Percentiles rank a stretch among this genome's conserved stretches.
Evolutionary conservation across 1,140 invertebrate species (phyloP).

Genomic region (Lordiphosa clarofinis): DNA sequence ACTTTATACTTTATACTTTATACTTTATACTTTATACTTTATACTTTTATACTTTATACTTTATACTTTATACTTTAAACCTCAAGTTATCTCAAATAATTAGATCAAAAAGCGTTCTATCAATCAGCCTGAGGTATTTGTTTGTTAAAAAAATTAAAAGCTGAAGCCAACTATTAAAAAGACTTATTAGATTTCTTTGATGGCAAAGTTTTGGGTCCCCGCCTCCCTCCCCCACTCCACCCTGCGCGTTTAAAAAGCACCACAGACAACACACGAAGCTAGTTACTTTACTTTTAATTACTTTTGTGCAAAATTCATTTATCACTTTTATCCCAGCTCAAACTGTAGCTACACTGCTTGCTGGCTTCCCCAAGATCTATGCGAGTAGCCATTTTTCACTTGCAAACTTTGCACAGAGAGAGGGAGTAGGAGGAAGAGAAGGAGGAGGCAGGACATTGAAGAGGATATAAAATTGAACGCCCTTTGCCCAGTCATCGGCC

Average conservation of each 20-base stretch:
- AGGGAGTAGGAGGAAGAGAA: too few species aligned
- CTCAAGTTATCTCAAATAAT: too few species aligned
- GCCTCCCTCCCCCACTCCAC: too few species aligned
- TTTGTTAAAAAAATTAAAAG: conserved; percentile 40
- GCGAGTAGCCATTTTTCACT: conserved; percentile 71
- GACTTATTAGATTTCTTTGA: conserved; percentile 75
- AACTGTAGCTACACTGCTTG: conserved; percentile 24
- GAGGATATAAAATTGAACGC: conserved; percentile 71
- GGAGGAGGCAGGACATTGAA: conserved; percentile 14
- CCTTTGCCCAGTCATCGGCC: conserved; percentile 71
- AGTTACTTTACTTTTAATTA: conserved; percentile 78
- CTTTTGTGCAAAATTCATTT: conserved; percentile 78
- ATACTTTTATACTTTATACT: too few species aligned
- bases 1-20: too few species aligned
- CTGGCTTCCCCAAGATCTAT: conserved; percentile 49
- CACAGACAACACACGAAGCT: conserved; percentile 64
- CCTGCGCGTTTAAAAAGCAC: conserved; percentile 4
- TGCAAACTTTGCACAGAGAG: conserved; percentile 50
- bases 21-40: too few species aligned
- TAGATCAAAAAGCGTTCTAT: conserved; percentile 9
- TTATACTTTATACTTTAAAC: too few species aligned
- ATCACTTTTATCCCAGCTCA: conserved; percentile 77
- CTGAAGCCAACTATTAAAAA: conserved; percentile 68
- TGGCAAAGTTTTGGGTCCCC: conserved; percentile 52
- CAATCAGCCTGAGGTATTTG: conserved; percentile 33